Conservation (phyloP, 2,113 vertebrate species). For the Syngnathoides biaculeatus region DNA sequence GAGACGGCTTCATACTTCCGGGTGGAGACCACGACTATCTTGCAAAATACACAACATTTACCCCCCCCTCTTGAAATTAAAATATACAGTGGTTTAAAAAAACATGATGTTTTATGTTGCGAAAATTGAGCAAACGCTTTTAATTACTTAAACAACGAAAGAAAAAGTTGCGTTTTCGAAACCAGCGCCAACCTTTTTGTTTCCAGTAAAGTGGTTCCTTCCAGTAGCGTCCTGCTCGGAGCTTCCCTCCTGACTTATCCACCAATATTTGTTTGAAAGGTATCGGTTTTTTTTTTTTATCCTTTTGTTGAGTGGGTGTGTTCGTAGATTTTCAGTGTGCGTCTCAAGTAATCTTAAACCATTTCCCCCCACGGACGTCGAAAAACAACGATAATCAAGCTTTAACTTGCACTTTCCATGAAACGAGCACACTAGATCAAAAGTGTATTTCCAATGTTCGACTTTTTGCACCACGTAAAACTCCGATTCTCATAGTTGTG, state of each 20-base stretch:
- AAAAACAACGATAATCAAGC: not conserved
- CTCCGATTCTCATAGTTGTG: not conserved
- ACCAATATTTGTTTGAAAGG: not conserved
- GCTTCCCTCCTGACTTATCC: not conserved
- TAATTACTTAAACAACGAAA: not conserved
- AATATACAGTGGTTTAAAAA: not conserved
- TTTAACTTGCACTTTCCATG: not conserved
- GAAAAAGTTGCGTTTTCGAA: not conserved
- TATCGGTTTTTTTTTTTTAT: not conserved
- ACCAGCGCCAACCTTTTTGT: rapidly evolving
- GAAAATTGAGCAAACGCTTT: not conserved
- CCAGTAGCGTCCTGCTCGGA: not conserved
- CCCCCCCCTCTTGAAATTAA: not conserved
- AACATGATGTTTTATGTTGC: too few species aligned
- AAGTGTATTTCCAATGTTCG: not conserved
- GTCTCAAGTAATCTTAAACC: not conserved
- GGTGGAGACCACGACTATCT: not conserved
- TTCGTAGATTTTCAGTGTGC: too few species aligned
- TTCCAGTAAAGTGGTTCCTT: conserved; percentile 10
- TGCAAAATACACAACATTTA: not conserved
- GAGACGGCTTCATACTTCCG: not conserved
- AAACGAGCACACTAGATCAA: too few species aligned
- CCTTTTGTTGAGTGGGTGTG: too few species aligned
- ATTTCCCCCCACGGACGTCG: not conserved
- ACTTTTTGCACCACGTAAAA: not conserved